Evolutionary conservation across 2,888 invertebrate genomes (phyloP), one percentile per base, ranked within the genome.

Genomic region (Venustoraphidia nigricollis): DNA sequence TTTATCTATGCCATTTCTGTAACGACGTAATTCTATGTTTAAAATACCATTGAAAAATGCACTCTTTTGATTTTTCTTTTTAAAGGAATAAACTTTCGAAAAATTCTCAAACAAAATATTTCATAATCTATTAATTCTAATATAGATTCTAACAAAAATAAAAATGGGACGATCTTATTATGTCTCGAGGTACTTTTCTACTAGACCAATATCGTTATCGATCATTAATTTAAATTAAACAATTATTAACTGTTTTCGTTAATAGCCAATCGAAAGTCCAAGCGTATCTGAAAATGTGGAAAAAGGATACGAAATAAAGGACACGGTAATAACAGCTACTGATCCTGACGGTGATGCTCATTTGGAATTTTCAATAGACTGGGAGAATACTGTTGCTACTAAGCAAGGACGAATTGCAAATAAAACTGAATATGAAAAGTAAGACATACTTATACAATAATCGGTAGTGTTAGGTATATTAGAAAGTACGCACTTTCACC

Each of bases 301-400:
- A 1, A 60, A 60, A 9, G 70, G 67, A 1, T 61, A 59, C 42
- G 42, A 56, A 45, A 66, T 79, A 37, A 63, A 66, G 0, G 54
- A 17, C 17, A 17, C 17, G 2, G 17, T 17, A 56, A 73, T 80
- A 51, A 63, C 58, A 5, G 81, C 74, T 2, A 70, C 65, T 0
- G 81, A 79, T 62, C 71, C 72, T 0, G 82, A 82, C 58, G 72
- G 74, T 5, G 70, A 70, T 1, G 76, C 80, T 0, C 55, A 69
- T 10, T 62, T 82, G 38, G 55, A 57, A 36, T 78, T 81, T 55
- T 64, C 65, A 41, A 80, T 82, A 38, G 64, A 76, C 53, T 82
- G 81, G 81, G 58, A 64, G 0, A 59, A 64, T 1, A 45, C 75
- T 0, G 73, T 71, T 54, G 78, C 76, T 4, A 74, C 68, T 47